Evolutionary conservation across 2,113 vertebrate genomes (phyloP).

Genomic region (Gracilinanus agilis): DNA sequence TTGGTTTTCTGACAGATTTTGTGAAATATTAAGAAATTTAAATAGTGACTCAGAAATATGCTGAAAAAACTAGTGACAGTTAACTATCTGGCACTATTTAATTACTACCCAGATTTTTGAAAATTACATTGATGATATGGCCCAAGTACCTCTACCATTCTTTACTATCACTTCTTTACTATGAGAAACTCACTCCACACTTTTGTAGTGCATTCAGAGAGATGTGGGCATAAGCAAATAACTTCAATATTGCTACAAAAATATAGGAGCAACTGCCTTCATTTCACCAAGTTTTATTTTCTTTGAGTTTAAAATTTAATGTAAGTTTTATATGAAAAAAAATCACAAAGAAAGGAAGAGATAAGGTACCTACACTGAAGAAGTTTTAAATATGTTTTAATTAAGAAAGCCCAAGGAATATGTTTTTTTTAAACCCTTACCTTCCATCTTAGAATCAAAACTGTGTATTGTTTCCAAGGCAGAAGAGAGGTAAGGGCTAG

Average conservation of each 20-base stretch:
- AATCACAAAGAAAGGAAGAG: neutral
- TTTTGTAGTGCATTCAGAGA: neutral
- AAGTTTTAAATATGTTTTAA: conserved; percentile 14
- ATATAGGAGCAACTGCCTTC: neutral
- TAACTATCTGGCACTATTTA: neutral
- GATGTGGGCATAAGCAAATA: neutral
- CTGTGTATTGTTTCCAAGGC: no score
- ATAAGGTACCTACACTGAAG: neutral
- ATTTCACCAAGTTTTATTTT: neutral
- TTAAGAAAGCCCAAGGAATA: neutral
- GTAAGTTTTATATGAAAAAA: neutral
- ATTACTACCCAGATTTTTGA: neutral
- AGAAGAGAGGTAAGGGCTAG: no score
- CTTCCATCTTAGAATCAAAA: no score
- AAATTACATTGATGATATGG: neutral
- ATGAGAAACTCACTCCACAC: conserved; percentile 14
- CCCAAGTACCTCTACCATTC: neutral
- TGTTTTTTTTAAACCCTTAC: neutral
- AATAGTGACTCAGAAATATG: neutral
- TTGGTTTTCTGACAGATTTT: neutral
- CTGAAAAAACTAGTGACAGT: neutral
- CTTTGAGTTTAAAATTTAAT: accelerated
- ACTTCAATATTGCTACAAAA: neutral
- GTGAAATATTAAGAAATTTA: neutral
- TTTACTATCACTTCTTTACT: neutral